Conservation (phyloP, 2,888 invertebrate species). For the Conistra vaccinii region DNA sequence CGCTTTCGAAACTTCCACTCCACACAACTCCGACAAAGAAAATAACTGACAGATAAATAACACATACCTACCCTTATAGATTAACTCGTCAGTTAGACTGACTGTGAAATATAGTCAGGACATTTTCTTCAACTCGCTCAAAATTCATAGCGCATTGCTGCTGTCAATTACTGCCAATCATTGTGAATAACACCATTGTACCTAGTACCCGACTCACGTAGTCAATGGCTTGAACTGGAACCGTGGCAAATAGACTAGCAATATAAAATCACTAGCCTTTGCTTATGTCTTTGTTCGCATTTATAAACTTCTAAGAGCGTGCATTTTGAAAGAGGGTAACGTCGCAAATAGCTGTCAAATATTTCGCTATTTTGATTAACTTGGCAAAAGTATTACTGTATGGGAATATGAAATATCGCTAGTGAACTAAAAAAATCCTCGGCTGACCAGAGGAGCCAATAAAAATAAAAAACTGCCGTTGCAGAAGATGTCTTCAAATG, state of each 20-base stretch:
- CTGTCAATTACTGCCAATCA: constrained; percentile 70
- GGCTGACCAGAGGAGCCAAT: too few species aligned
- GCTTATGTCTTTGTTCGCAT: background rate
- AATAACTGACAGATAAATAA: constrained; percentile 38
- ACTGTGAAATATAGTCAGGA: constrained; percentile 51
- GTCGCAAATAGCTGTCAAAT: too few species aligned
- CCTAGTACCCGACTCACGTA: constrained; percentile 55
- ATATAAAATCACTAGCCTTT: background rate
- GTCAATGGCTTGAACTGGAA: constrained; percentile 44
- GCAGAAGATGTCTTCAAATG: too few species aligned
- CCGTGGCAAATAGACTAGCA: constrained; percentile 38
- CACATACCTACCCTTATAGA: constrained; percentile 37
- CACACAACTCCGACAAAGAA: constrained; percentile 20
- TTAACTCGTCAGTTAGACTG: constrained; percentile 56
- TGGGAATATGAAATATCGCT: too few species aligned
- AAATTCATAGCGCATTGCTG: constrained; percentile 56
- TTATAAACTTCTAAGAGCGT: background rate
- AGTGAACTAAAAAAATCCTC: too few species aligned
- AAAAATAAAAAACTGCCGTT: too few species aligned
- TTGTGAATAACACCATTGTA: constrained; percentile 60
- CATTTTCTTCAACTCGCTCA: constrained; percentile 50
- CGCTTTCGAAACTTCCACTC: constrained; percentile 5
- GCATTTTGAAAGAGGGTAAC: too few species aligned
- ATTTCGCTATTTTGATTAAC: too few species aligned
- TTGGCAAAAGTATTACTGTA: too few species aligned